phyloP scores from a whole-genome alignment of 2,797 vertebrate genomes.

The Poeciliopsis turneri region DNA sequence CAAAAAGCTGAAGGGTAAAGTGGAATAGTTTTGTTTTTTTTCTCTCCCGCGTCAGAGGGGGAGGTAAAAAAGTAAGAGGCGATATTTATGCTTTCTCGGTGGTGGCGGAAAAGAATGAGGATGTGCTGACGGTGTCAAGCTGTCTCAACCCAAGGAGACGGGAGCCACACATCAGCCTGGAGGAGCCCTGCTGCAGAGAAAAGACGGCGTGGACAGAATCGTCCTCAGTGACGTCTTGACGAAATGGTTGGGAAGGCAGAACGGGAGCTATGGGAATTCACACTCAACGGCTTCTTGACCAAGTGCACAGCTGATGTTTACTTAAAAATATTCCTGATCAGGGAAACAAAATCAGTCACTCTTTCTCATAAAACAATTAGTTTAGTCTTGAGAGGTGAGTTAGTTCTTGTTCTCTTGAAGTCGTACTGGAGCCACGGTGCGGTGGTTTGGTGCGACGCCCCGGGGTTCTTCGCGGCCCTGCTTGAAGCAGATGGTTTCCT shows the following conservation, averaged over 20 bases:
- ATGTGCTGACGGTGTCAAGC: constrained; percentile 43
- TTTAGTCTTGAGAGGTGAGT: neutral
- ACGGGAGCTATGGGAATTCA: neutral
- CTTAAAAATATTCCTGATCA: neutral
- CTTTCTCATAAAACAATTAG: neutral
- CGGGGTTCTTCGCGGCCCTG: neutral
- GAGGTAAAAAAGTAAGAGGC: constrained; percentile 27
- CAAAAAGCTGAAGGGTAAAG: constrained; percentile 39
- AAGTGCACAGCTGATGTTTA: neutral
- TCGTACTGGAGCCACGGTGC: neutral
- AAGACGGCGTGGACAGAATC: constrained; percentile 10
- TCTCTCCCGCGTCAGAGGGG: constrained; percentile 24
- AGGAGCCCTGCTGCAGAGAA: constrained; percentile 23
- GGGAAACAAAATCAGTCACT: neutral
- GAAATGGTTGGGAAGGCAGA: constrained; percentile 14
- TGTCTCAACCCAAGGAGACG: constrained; percentile 17
- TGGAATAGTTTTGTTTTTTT: constrained; percentile 14
- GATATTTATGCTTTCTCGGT: constrained; percentile 18
- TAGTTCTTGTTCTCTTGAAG: neutral
- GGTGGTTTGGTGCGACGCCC: neutral
- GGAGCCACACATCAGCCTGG: constrained; percentile 9
- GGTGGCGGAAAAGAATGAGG: constrained; percentile 2
- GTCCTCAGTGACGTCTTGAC: constrained; percentile 9
- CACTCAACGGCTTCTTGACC: neutral
- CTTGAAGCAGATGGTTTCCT: neutral